These are phyloP conservation scores for Noturus placidus DNA, from an alignment of 2,113 vertebrate genomes.

Conservation along the genomic window DNA sequence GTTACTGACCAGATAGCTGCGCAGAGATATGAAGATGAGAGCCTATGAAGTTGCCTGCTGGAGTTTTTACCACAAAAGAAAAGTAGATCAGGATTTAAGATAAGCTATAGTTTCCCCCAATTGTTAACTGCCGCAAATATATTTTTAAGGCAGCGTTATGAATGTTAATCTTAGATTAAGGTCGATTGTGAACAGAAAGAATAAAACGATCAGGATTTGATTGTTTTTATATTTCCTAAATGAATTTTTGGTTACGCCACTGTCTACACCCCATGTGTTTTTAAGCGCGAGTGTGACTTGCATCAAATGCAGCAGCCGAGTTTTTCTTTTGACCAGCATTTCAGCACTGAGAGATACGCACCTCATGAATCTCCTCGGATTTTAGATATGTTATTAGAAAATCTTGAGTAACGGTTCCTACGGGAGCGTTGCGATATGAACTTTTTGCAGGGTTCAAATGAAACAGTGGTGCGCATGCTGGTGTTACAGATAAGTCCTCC, in stretches of 20 bases:
- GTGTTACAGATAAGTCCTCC: not conserved
- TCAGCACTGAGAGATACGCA: not conserved
- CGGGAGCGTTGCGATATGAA: not conserved
- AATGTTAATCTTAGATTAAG: not conserved
- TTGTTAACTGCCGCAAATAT: not conserved
- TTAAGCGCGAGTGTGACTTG: not conserved
- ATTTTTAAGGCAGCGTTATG: not conserved
- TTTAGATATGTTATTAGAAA: too few species aligned
- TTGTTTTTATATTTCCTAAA: not conserved
- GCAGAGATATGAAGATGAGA: too few species aligned
- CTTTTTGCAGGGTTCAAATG: not conserved
- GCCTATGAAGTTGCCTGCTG: too few species aligned
- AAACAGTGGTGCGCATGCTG: not conserved
- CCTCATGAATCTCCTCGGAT: not conserved
- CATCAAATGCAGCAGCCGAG: not conserved
- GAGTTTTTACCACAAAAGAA: too few species aligned
- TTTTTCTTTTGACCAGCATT: not conserved
- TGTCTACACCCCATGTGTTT: not conserved
- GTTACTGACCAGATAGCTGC: not conserved
- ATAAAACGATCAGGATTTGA: not conserved
- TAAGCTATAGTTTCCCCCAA: not conserved
- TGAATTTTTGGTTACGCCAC: not conserved
- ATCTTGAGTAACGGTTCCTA: not conserved
- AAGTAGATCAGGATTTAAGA: not conserved
- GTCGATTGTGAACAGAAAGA: not conserved